phyloP scores from a whole-genome alignment of 2,113 vertebrate species.

The Sisor rabdophorus region DNA sequence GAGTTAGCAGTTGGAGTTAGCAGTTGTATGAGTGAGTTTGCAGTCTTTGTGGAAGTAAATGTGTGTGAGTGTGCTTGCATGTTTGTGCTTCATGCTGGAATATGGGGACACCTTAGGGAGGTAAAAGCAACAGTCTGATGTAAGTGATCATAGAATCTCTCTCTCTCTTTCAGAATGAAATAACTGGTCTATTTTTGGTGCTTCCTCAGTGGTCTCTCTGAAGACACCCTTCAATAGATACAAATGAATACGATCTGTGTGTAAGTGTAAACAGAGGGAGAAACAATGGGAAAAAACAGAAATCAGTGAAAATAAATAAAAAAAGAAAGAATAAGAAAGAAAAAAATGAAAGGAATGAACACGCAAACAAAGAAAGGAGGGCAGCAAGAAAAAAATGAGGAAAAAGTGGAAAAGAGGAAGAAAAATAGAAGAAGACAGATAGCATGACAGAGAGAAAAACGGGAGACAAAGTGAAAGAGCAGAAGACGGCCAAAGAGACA shows the following conservation, averaged over 20 bases:
- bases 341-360: too few species aligned
- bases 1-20: too few species aligned
- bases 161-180: constrained; percentile 28
- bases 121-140: constrained; percentile 18
- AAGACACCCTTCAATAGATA: constrained; percentile 41
- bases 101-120: background rate
- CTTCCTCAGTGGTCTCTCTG: constrained; percentile 35
- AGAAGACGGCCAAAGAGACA: background rate
- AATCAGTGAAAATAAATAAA: background rate
- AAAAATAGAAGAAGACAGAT: background rate
- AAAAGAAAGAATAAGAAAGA: too few species aligned
- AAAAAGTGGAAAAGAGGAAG: too few species aligned
- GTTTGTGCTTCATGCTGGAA: background rate
- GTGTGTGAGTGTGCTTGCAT: background rate
- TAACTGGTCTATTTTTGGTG: constrained; percentile 43
- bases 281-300: background rate
- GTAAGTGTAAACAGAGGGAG: constrained; percentile 13
- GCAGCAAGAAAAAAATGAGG: too few species aligned
- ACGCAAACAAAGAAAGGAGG: too few species aligned
- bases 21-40: too few species aligned
- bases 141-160: background rate
- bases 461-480: too few species aligned
- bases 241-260: constrained; percentile 37
- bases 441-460: too few species aligned
- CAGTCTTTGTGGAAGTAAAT: constrained; percentile 15